Conservation (phyloP, 2,113 vertebrate species). For the Misgurnus mizolepis region DNA sequence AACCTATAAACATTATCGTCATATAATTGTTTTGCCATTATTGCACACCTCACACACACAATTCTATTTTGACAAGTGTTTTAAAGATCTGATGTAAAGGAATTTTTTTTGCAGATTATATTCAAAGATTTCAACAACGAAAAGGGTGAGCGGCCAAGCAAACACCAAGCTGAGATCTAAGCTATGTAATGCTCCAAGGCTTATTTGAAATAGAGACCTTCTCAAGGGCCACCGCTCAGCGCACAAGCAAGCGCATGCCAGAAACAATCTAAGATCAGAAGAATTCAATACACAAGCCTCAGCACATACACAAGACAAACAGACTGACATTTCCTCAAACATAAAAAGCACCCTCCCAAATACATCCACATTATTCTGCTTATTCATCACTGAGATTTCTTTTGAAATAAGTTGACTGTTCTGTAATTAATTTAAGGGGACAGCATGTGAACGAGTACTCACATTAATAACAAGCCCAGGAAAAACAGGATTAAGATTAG, state of each 20-base stretch:
- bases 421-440: not conserved
- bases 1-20: too few species aligned
- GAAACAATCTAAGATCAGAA: slow-evolving; percentile 23
- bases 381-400: not conserved
- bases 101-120: too few species aligned
- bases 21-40: too few species aligned
- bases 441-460: slow-evolving; percentile 3
- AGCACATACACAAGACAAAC: slow-evolving; percentile 21
- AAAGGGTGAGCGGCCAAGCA: not conserved
- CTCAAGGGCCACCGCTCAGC: not conserved
- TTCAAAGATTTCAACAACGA: too few species aligned
- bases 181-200: not conserved
- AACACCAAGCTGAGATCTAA: not conserved
- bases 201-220: not conserved
- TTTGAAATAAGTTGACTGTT: not conserved
- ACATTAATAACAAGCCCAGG: slow-evolving; percentile 34
- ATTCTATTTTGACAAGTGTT: not conserved
- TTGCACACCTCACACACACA: too few species aligned
- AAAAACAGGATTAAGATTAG: slow-evolving; percentile 40
- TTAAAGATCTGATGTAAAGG: not conserved
- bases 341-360: not conserved
- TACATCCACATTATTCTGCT: not conserved
- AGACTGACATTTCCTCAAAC: not conserved
- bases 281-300: slow-evolving; percentile 16
- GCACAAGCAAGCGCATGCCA: not conserved